Base-by-base conservation (phyloP, 1,140 invertebrate genomes). In the Drosophila willistoni region DNA sequence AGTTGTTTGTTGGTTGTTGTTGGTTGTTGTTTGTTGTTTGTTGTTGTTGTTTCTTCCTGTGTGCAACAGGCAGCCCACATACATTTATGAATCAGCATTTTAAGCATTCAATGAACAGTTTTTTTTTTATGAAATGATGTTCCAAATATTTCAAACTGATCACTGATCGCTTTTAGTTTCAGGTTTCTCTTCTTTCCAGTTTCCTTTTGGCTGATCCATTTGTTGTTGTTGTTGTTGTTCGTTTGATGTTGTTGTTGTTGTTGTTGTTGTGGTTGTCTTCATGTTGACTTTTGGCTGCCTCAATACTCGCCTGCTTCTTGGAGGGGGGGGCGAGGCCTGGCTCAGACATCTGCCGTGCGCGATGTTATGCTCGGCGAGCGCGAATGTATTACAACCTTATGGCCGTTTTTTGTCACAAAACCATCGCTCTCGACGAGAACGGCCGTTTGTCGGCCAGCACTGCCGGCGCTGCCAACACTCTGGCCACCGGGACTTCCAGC, bases 371-470 rank as follows among this genome's bases (percentile, higher is more conserved):
- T 96, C 72, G 96, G 95, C 90, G 96, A 97, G 84, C 96, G 95
- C 91, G 95, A 96, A 93, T 97, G 96, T 91, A 98, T 96, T 91
- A 98, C 96, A 87, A 98, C 97, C 91, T 96, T 96, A 93, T 97
- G 96, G 64, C 96, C 96, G 92, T 96, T 96, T 93, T 96, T 96
- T 72, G 95, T 96, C 66, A 95, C 94, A 92, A 94, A 95, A 59
- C 95, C 96, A 92, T 97, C 96, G 92, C 96, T 96, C 92, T 96
- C 95, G 67, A 96, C 95, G 81, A 97, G 93, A 72, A 97, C 96
- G 68, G 96, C 95, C 56, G 96, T 97, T 81, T 96, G 95, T 66
- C 94, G 93, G 36, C 93, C 93, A 84, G 93, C 64, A 57, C 72
- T 91, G 68, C 80, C 81, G 34, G 75, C 72, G 57, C 79, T 81